Conservation (phyloP, 2,113 vertebrate genomes). For the Cinclus mexicanus region DNA sequence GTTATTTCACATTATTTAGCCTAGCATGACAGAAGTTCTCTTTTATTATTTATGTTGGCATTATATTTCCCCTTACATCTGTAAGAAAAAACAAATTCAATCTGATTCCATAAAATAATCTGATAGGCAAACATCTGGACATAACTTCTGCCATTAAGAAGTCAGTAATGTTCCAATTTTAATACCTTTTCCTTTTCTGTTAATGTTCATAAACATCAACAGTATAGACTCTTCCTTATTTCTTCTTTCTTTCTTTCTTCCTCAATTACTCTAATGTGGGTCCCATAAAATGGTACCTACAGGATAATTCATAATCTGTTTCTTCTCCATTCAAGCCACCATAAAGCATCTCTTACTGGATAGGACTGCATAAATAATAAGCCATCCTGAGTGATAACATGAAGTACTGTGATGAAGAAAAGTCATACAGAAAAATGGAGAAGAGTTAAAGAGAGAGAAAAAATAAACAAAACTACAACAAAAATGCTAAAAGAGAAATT, state of each 20-base stretch:
- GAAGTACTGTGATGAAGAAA: background rate
- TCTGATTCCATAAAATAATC: background rate
- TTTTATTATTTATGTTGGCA: background rate
- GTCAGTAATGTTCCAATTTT: background rate
- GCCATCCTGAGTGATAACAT: background rate
- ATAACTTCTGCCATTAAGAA: background rate
- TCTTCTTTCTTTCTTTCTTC: background rate
- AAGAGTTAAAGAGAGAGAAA: background rate
- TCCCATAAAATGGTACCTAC: background rate
- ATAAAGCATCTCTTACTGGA: background rate
- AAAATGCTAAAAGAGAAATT: background rate
- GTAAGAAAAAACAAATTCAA: background rate
- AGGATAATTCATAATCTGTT: background rate
- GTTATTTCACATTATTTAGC: background rate
- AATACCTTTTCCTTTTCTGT: background rate
- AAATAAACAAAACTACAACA: background rate
- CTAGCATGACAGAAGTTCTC: background rate
- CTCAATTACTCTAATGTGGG: background rate
- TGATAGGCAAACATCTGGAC: background rate
- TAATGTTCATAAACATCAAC: background rate
- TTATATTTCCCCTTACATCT: background rate
- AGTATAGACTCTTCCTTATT: background rate
- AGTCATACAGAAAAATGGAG: background rate
- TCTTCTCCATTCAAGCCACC: background rate
- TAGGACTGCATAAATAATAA: background rate